These are phyloP conservation scores for Euzophera pinguis DNA, from an alignment of 2,888 invertebrate genomes.

Conservation along the genomic window DNA sequence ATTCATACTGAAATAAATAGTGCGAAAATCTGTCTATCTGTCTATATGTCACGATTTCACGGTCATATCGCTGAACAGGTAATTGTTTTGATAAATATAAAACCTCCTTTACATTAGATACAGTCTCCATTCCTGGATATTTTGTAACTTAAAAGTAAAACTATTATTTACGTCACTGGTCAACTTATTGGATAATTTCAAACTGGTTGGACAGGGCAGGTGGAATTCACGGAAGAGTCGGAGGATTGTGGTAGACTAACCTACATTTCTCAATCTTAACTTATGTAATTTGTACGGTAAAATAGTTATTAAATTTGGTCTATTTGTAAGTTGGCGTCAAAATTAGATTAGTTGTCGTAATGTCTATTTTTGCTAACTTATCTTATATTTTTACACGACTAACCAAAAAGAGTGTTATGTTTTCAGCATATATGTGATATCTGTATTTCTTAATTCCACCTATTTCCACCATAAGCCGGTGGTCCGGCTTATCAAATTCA, in stretches of 20 bases:
- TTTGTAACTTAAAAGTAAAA: not conserved
- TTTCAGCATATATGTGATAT: no score
- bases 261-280: not conserved
- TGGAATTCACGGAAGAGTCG: not conserved
- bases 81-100: no score
- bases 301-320: not conserved
- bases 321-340: not conserved
- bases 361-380: no score
- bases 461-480: no score
- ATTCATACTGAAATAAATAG: no score
- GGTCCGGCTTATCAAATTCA: no score
- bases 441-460: no score
- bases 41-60: no score
- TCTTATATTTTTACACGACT: no score
- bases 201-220: constrained; percentile 9
- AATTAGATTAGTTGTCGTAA: not conserved
- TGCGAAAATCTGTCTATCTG: no score
- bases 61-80: no score
- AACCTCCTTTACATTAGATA: not conserved
- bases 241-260: not conserved
- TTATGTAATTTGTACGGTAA: not conserved
- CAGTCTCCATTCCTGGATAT: not conserved
- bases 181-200: constrained; percentile 8
- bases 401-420: no score
- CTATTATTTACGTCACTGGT: not conserved